A percentile compares a stretch with the other conserved stretches of the same genome.
These are phyloP conservation scores for Platycheirus rosarum DNA, from an alignment of 2,888 invertebrate species.

Conservation along the genomic window DNA sequence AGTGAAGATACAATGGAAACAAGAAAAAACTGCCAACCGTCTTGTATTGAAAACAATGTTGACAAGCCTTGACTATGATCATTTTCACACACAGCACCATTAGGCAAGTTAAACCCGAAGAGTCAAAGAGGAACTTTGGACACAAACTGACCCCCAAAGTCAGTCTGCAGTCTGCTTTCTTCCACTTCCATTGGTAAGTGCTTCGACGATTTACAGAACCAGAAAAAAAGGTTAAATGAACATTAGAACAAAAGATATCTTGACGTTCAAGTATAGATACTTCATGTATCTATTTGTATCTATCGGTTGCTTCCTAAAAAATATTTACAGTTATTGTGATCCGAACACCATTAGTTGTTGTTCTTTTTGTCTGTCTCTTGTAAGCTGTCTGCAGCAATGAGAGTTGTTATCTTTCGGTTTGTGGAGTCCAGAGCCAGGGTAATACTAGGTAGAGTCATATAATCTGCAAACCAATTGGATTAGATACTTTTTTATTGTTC, in stretches of 20 bases:
- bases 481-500: slow-evolving; percentile 35
- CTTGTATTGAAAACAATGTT: slow-evolving; percentile 22
- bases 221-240: slow-evolving; percentile 48
- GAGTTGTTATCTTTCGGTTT: slow-evolving; percentile 27
- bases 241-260: slow-evolving; percentile 37
- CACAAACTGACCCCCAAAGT: slow-evolving; percentile 66
- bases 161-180: slow-evolving; percentile 50
- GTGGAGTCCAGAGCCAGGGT: slow-evolving; percentile 20
- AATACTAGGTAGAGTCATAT: slow-evolving; percentile 49
- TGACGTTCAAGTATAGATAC: slow-evolving; percentile 36
- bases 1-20: slow-evolving; percentile 11
- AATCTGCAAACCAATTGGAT: slow-evolving; percentile 68
- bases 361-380: slow-evolving; percentile 22
- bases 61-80: slow-evolving; percentile 38
- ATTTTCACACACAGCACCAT: slow-evolving; percentile 17
- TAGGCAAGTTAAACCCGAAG: neutral
- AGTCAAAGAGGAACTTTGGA: slow-evolving; percentile 18
- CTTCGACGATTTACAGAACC: neutral
- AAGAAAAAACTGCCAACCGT: slow-evolving; percentile 46
- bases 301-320: slow-evolving; percentile 48
- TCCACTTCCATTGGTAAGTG: slow-evolving; percentile 37
- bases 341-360: slow-evolving; percentile 51
- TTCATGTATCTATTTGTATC: slow-evolving; percentile 64
- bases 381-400: slow-evolving; percentile 31
- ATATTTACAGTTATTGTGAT: slow-evolving; percentile 70